phyloP scores from a whole-genome alignment of 2,113 vertebrate genomes.

The Gadus macrocephalus region DNA sequence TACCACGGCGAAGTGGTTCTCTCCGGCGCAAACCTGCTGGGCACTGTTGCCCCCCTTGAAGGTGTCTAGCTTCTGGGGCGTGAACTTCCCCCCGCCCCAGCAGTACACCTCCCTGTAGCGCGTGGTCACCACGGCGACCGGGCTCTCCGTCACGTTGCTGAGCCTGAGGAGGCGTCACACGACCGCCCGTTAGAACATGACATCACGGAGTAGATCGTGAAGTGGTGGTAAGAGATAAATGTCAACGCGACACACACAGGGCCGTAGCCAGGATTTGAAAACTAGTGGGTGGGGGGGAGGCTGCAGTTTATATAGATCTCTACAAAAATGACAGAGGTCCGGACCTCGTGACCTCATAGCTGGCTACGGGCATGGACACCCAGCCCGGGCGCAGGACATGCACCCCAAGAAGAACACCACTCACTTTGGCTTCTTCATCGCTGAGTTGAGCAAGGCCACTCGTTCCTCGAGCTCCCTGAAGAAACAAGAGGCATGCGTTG shows the following conservation, averaged over 20 bases:
- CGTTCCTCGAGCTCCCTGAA: constrained; percentile 89
- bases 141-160: constrained; percentile 81
- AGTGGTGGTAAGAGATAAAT: no score
- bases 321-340: no score
- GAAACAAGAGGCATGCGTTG: constrained; percentile 6
- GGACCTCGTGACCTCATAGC: no score
- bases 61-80: constrained; percentile 92
- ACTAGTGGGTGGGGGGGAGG: no score
- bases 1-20: constrained; percentile 96
- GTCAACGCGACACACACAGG: no score
- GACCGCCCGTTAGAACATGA: neutral
- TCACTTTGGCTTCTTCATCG: constrained; percentile 93
- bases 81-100: constrained; percentile 97
- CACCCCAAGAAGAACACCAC: constrained; percentile 5
- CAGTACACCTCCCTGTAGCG: constrained; percentile 95
- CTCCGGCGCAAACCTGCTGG: constrained; percentile 93
- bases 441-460: constrained; percentile 86
- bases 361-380: no score
- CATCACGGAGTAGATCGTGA: neutral
- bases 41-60: constrained; percentile 95
- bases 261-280: no score
- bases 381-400: no score
- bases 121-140: constrained; percentile 94
- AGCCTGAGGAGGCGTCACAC: constrained; percentile 67
- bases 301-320: no score